These are phyloP conservation scores for Coregonus clupeaformis DNA, from an alignment of 2,113 vertebrate genomes.

Conservation along the genomic window DNA sequence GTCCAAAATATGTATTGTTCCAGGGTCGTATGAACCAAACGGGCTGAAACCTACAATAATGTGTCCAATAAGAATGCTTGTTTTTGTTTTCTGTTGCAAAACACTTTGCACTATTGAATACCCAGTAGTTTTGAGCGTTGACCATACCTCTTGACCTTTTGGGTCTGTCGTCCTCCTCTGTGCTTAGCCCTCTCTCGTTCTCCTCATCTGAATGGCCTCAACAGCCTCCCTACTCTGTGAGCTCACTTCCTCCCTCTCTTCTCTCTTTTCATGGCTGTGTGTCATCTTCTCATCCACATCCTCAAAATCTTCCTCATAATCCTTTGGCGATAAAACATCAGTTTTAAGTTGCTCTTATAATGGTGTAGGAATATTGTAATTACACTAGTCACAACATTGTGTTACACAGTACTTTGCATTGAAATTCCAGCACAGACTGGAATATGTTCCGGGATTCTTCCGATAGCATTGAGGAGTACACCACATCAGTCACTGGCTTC, in stretches of 20 bases:
- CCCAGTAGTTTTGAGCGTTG: background rate
- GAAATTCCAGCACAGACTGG: no score
- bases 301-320: constrained; percentile 95
- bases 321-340: constrained; percentile 62
- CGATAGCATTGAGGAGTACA: no score
- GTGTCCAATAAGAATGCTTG: background rate
- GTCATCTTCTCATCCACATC: constrained; percentile 65
- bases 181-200: constrained; percentile 73
- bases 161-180: constrained; percentile 38
- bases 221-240: constrained; percentile 76
- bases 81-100: no score
- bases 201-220: constrained; percentile 85
- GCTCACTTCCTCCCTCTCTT: constrained; percentile 44
- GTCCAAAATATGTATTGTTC: background rate
- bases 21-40: background rate
- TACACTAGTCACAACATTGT: no score
- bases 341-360: no score
- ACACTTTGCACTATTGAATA: no score
- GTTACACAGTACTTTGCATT: no score
- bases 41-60: background rate
- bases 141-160: constrained; percentile 62
- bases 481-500: no score
- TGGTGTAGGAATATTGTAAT: no score
- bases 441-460: no score
- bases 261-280: no score